Evolutionary conservation across 1,140 invertebrate genomes (phyloP).

Genomic region (Himalopsyche phryganea): DNA sequence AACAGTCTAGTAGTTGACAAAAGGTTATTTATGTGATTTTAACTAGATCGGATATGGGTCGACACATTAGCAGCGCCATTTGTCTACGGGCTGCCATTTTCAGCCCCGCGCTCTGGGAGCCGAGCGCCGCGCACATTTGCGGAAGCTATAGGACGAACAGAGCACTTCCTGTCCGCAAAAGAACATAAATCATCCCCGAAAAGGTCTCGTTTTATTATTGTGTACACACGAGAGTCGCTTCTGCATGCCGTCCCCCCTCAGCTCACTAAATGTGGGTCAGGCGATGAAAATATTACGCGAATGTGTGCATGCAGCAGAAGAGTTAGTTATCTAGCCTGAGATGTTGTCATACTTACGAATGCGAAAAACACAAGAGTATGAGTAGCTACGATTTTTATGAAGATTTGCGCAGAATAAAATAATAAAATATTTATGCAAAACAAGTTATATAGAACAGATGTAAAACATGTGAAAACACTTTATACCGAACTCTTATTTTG

Average conservation of each 20-base stretch:
- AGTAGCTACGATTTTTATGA: no score
- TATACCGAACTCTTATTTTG: no score
- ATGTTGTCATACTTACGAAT: no score
- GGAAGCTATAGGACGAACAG: conserved; percentile 9
- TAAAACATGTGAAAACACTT: no score
- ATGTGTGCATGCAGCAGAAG: no score
- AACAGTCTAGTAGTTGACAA: conserved; percentile 4
- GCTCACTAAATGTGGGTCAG: conserved; percentile 8
- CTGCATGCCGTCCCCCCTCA: no score
- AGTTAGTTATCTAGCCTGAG: no score
- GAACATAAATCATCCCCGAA: conserved; percentile 29
- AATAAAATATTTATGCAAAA: no score
- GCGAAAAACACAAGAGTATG: no score
- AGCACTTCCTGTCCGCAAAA: conserved; percentile 19
- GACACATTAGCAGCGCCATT: conserved; percentile 24
- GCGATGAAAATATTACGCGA: no score
- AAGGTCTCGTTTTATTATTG: conserved; percentile 28
- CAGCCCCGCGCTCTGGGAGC: neutral
- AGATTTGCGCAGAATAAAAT: no score
- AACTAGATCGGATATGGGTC: conserved; percentile 17
- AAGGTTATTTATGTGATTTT: conserved; percentile 20
- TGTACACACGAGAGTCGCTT: conserved; percentile 5
- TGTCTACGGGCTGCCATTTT: conserved; percentile 11
- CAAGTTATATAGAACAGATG: no score
- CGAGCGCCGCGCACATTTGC: neutral